Conservation (phyloP, 2,113 vertebrate species). For the pig (Sus scrofa) region DNA sequence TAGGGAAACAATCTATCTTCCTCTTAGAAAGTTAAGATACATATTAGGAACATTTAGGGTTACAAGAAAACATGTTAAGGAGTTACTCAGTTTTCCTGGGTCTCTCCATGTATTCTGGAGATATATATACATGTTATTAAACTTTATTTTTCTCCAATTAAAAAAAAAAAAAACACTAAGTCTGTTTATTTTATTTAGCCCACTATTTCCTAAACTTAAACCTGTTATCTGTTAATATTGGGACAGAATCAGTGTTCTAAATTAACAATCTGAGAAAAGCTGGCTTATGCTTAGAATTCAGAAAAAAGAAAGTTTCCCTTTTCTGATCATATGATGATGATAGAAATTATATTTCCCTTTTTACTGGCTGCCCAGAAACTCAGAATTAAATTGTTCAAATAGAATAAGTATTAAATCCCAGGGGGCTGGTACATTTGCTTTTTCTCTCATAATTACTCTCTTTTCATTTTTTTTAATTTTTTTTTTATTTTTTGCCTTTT, state of each 20-base stretch:
- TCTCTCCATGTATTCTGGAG: not conserved
- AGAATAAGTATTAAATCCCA: constrained; percentile 49
- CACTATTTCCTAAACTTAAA: constrained; percentile 37
- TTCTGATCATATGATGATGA: constrained; percentile 32
- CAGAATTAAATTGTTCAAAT: constrained; percentile 41
- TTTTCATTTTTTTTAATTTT: no score
- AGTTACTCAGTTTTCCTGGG: not conserved
- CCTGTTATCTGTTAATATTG: constrained; percentile 10
- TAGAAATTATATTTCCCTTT: constrained; percentile 25
- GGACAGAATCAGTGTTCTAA: not conserved
- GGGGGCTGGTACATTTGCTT: not conserved
- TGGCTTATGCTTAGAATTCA: constrained; percentile 26
- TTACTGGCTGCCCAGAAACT: not conserved
- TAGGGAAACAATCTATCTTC: not conserved
- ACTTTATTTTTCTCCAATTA: not conserved
- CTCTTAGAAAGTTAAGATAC: constrained; percentile 42
- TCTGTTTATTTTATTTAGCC: constrained; percentile 20
- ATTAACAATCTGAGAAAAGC: constrained; percentile 32
- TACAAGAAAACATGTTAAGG: not conserved
- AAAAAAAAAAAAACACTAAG: not conserved
- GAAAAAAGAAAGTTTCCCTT: constrained; percentile 40
- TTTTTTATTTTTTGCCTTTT: no score
- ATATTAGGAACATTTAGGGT: not conserved
- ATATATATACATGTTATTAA: not conserved
- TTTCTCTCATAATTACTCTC: constrained; percentile 13